Percentiles rank a stretch among this genome's conserved stretches.
phyloP scores from a whole-genome alignment of 2,888 invertebrate species.

The Calephelis perditalis region DNA sequence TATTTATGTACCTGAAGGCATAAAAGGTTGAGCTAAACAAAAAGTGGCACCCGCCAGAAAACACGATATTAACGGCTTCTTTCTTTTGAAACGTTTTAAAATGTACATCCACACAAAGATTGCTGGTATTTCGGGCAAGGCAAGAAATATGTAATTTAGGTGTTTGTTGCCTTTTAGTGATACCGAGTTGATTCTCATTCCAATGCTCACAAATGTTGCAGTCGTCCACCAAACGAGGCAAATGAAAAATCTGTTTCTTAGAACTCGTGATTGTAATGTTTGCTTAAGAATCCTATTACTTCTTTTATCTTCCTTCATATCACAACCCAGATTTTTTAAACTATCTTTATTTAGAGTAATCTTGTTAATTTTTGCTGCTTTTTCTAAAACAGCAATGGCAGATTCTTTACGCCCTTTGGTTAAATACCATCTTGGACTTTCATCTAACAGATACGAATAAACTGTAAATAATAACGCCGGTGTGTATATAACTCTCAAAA shows the following conservation, averaged over 20 bases:
- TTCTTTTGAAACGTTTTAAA: constrained; percentile 74
- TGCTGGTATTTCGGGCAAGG: constrained; percentile 78
- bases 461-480: constrained; percentile 82
- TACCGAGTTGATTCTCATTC: constrained; percentile 85
- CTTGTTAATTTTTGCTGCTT: constrained; percentile 68
- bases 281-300: constrained; percentile 43
- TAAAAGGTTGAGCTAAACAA: constrained; percentile 79
- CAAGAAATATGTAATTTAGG: constrained; percentile 82
- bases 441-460: constrained; percentile 83
- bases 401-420: constrained; percentile 81
- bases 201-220: constrained; percentile 87
- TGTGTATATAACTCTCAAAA: constrained; percentile 81
- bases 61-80: constrained; percentile 71
- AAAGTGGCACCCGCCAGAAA: constrained; percentile 76
- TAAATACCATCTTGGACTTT: constrained; percentile 89
- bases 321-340: constrained; percentile 42
- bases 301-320: constrained; percentile 38
- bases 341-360: constrained; percentile 43
- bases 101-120: constrained; percentile 72
- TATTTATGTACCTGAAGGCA: constrained; percentile 43
- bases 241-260: constrained; percentile 53
- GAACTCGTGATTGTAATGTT: constrained; percentile 48
- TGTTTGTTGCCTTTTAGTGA: constrained; percentile 86
- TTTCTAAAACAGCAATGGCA: constrained; percentile 55
- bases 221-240: constrained; percentile 75